Evolutionary conservation across 1,140 invertebrate species (phyloP), one percentile per base, ranked within the genome.

Genomic region (Mya arenaria): DNA sequence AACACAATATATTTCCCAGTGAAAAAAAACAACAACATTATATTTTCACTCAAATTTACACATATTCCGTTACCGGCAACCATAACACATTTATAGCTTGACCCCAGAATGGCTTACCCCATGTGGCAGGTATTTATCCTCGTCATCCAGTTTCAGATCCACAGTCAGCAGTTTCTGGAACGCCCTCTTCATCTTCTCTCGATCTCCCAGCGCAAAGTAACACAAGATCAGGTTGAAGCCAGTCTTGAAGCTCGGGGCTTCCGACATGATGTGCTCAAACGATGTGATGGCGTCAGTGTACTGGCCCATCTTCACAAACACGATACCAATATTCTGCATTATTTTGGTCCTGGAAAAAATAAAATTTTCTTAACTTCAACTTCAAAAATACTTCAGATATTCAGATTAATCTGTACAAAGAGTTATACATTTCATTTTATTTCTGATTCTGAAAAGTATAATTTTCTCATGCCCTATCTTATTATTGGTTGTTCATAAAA

Each of bases 211-310:
- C 19, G 98, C 97, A 93, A 97, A 98, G 87, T 98, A 97, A 90
- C 98, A 98, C 6, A 99, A 92, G 68, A 99, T 95, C 37, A 98
- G 93, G 93, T 99, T 98, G 66, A 99, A 94, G 44, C 97, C 97
- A 60, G 94, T 94, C 87, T 96, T 96, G 89, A 98, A 98, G 89
- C 97, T 97, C 0, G 97, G 95, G 86, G 97, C 96, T 91, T 99
- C 98, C 75, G 96, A 96, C 97, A 99, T 99, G 69, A 99, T 98
- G 93, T 98, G 98, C 92, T 99, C 98, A 93, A 99, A 99, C 90
- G 97, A 98, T 19, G 96, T 96, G 37, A 98, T 96, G 0, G 99
- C 99, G 92, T 99, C 98, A 85, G 96, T 96, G 91, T 98, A 98
- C 91, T 99, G 97, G 10, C 97, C 97, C 96, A 99, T 97, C 91